These are phyloP conservation scores for Ips typographus DNA, from an alignment of 1,140 invertebrate species.

Conservation along the genomic window DNA sequence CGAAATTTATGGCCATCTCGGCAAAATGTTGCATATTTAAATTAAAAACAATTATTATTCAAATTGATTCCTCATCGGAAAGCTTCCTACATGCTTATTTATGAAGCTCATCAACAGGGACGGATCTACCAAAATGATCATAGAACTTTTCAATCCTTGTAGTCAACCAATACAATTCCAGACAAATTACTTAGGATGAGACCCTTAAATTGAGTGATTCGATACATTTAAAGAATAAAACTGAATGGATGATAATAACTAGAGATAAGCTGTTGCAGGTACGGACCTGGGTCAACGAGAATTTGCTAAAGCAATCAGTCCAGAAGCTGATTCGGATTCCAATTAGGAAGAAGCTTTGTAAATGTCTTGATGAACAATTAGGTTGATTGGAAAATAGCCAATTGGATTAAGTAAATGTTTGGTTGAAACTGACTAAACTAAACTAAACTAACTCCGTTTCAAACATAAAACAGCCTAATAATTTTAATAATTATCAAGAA, in stretches of 20 bases:
- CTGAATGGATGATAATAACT: too few relatives aligned
- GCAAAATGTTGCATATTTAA: conserved; percentile 37
- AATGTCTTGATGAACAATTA: conserved; percentile 33
- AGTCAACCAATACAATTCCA: too few relatives aligned
- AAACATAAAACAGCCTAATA: too few relatives aligned
- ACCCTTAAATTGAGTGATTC: neutral
- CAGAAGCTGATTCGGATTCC: conserved; percentile 30
- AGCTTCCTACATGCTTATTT: conserved; percentile 35
- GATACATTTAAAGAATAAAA: neutral
- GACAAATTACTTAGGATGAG: too few relatives aligned
- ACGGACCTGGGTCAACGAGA: neutral
- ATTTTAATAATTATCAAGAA: too few relatives aligned
- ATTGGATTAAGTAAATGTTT: conserved; percentile 28
- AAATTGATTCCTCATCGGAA: conserved; percentile 39
- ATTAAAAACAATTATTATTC: conserved; percentile 43
- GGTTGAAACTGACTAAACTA: too few relatives aligned
- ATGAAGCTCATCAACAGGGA: conserved; percentile 16
- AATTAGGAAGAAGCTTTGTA: conserved; percentile 33
- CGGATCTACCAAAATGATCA: neutral
- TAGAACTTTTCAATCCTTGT: too few relatives aligned
- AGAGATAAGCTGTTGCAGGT: neutral
- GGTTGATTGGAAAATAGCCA: conserved; percentile 30
- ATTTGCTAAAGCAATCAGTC: neutral
- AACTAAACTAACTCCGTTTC: too few relatives aligned
- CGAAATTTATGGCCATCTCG: conserved; percentile 36